Evolutionary conservation across 1,140 invertebrate genomes (phyloP).

Genomic region (Liolophura sinensis): DNA sequence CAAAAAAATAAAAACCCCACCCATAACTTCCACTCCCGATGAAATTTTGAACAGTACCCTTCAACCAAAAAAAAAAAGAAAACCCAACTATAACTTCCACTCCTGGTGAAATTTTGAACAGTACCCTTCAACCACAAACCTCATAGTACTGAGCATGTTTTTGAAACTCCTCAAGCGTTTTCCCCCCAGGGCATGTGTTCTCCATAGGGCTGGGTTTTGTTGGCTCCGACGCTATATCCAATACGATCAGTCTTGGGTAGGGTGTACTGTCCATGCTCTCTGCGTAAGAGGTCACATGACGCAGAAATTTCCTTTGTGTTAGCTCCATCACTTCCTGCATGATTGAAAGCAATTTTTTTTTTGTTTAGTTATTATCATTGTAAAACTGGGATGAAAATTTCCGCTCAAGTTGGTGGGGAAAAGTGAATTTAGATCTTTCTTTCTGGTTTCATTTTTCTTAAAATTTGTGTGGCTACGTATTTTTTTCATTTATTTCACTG

Average conservation of each 20-base stretch:
- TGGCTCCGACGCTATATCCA: slow-evolving; percentile 25
- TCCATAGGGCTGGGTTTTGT: background rate
- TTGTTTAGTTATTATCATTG: too few species aligned
- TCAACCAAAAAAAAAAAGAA: too few species aligned
- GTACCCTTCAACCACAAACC: background rate
- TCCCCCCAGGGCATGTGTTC: background rate
- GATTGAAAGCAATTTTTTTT: background rate
- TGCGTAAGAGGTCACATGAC: slow-evolving; percentile 32
- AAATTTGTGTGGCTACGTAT: too few species aligned
- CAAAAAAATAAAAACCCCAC: too few species aligned
- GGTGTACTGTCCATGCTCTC: slow-evolving; percentile 25
- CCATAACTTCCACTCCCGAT: too few species aligned
- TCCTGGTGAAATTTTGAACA: background rate
- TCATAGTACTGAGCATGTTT: background rate
- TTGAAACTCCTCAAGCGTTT: background rate
- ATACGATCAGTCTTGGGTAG: slow-evolving; percentile 35
- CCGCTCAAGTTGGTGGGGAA: too few species aligned
- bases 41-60: too few species aligned
- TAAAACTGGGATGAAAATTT: too few species aligned
- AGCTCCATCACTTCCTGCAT: slow-evolving; percentile 47
- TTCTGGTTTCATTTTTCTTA: too few species aligned
- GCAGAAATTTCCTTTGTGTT: slow-evolving; percentile 45
- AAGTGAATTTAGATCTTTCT: too few species aligned
- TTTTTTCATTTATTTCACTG: too few species aligned
- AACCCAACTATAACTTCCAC: background rate